Percentiles rank a stretch among this genome's conserved stretches.
phyloP scores from a whole-genome alignment of 30 jellyfish, hydroid and myxozoan species.

The Turritopsis dohrnii region DNA sequence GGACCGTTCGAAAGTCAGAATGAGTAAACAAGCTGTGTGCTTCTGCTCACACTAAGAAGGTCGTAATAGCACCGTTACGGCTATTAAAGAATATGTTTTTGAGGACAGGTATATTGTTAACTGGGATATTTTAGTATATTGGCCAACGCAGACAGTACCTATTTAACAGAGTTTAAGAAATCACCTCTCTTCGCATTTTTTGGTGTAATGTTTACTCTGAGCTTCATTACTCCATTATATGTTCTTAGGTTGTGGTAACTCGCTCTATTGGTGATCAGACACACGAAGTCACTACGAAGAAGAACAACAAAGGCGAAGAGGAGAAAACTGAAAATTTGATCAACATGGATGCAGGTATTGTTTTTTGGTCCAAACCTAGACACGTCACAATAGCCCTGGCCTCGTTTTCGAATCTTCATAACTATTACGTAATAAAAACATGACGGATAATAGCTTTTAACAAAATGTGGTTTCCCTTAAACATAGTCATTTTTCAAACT shows the following conservation, averaged over 20 bases:
- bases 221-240: too few species aligned
- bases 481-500: too few species aligned
- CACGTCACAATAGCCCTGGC: too few species aligned
- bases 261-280: conserved; percentile 39
- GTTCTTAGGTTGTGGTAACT: conserved; percentile 19
- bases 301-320: conserved; percentile 1
- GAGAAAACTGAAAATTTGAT: conserved; percentile 21
- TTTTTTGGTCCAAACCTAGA: too few species aligned
- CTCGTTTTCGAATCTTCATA: background rate
- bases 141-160: background rate
- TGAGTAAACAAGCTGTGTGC: background rate
- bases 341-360: conserved; percentile 27
- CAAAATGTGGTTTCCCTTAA: too few species aligned
- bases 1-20: background rate
- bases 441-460: too few species aligned
- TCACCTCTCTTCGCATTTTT: too few species aligned
- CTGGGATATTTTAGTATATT: background rate
- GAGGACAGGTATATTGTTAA: background rate
- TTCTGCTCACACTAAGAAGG: background rate
- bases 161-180: background rate
- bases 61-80: background rate
- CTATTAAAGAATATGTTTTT: background rate
- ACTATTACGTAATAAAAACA: background rate
- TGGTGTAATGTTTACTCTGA: too few species aligned
- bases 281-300: conserved; percentile 6